These are phyloP conservation scores for Hybos culiciformis DNA, from an alignment of 2,888 invertebrate genomes.

Conservation along the genomic window DNA sequence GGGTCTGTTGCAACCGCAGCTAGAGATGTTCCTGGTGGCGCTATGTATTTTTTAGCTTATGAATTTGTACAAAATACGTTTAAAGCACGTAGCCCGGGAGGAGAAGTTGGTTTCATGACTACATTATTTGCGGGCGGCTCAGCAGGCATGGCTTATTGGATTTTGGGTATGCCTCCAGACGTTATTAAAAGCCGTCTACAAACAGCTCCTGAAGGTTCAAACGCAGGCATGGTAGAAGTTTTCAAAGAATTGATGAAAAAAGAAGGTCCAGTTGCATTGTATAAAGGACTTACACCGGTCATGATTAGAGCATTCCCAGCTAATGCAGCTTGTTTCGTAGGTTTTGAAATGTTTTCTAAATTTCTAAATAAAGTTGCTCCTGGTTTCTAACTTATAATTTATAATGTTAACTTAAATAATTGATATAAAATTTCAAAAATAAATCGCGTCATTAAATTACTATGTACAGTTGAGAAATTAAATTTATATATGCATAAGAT, in stretches of 20 bases:
- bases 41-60: conserved; percentile 94
- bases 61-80: conserved; percentile 75
- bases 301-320: conserved; percentile 97
- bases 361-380: conserved; percentile 51
- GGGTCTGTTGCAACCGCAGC: conserved; percentile 72
- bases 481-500: too few relatives aligned
- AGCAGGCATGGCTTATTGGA: conserved; percentile 95
- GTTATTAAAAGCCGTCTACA: conserved; percentile 96
- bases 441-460: too few relatives aligned
- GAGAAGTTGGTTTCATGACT: conserved; percentile 40
- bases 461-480: too few relatives aligned
- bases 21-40: conserved; percentile 93
- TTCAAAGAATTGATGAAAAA: conserved; percentile 69
- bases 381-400: too few relatives aligned
- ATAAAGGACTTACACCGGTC: conserved; percentile 89
- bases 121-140: conserved; percentile 90
- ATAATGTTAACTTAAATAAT: too few relatives aligned
- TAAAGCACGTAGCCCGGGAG: conserved; percentile 43
- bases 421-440: too few relatives aligned
- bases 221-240: conserved; percentile 83
- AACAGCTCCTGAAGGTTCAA: conserved; percentile 93
- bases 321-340: conserved; percentile 97
- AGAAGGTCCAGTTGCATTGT: conserved; percentile 82
- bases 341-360: conserved; percentile 72
- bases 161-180: conserved; percentile 93